Conservation (phyloP, 1,140 invertebrate species). For the Drosophila pruinosa region DNA sequence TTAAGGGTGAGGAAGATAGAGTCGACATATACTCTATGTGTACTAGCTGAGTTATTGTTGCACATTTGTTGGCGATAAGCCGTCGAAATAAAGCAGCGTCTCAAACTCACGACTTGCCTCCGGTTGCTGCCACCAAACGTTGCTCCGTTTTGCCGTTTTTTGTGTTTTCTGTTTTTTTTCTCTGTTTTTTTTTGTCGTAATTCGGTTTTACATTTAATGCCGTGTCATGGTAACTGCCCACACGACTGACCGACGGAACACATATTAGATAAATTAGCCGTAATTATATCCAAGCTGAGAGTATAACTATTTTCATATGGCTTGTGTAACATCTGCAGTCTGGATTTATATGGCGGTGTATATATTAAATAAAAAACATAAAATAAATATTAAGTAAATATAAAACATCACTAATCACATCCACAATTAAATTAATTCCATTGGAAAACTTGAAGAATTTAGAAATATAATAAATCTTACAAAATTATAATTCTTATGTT, state of each 20-base stretch:
- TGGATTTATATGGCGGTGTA: background rate
- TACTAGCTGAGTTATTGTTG: constrained; percentile 41
- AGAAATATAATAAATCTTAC: background rate
- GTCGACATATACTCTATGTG: background rate
- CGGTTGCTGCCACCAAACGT: constrained; percentile 14
- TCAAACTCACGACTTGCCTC: constrained; percentile 1
- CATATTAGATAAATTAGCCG: constrained; percentile 67
- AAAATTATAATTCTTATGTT: too few species aligned
- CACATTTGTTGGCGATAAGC: constrained; percentile 49
- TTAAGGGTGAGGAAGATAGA: background rate
- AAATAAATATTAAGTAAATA: background rate
- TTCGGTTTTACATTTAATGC: constrained; percentile 52
- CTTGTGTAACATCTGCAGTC: background rate
- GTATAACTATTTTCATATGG: background rate
- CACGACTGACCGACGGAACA: constrained; percentile 46
- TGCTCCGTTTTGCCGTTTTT: constrained; percentile 1
- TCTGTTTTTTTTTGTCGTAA: constrained; percentile 1
- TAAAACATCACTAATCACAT: too few species aligned
- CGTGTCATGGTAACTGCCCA: constrained; percentile 45
- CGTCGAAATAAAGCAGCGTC: constrained; percentile 22
- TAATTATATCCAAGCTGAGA: constrained; percentile 38
- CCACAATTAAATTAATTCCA: too few species aligned
- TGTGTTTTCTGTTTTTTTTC: background rate
- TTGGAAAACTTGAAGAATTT: too few species aligned
- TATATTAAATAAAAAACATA: background rate